Evolutionary conservation across 2,113 vertebrate genomes (phyloP), one percentile per base, ranked within the genome.

Genomic region (Dunckerocampus dactyliophorus): DNA sequence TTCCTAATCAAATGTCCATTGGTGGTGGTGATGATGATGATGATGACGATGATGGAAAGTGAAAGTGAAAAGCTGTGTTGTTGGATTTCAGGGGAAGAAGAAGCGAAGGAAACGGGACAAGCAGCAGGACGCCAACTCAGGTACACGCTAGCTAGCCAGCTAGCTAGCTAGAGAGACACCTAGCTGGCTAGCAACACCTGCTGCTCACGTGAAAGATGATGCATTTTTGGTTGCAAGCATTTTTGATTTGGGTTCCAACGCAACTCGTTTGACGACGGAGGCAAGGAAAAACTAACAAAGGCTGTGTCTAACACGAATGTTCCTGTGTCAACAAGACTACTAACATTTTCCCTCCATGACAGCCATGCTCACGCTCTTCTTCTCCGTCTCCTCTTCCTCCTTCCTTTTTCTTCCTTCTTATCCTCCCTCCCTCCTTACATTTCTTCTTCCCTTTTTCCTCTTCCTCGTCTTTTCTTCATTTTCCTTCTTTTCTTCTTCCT

Each of bases 91-190:
- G 97, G 97, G 97, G 47, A 99, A 99, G 83, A 99, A 96, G 90
- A 99, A 99, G 87, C 93, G 96, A 79, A 90, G 97, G 65, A 98
- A 96, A 85, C 87, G 96, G 77, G 97, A 99, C 80, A 99, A 99
- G 86, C 93, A 95, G 76, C 96, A 96, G 81, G 97, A 99, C 86
- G 94, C 96, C 78, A 92, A 74, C 69, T 87, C 95, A 93, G 97
- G 97, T 99, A 91, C 92, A 69, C 8, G 13, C 7, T n/a, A 47
- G 16, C 31, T 34, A 34, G 31, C 24, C 5, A 28, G 24, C 24
- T 28, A 28, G 24, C 24, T 28, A n/a, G n/a, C n/a, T n/a, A n/a
- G n/a, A n/a, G n/a, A n/a, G n/a, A n/a, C n/a, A n/a, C n/a, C n/a
- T n/a, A n/a, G n/a, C n/a, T n/a, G n/a, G n/a, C 24, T 28, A 28